Base-by-base conservation (phyloP, 2,113 vertebrate genomes). In the Fulica atra region DNA sequence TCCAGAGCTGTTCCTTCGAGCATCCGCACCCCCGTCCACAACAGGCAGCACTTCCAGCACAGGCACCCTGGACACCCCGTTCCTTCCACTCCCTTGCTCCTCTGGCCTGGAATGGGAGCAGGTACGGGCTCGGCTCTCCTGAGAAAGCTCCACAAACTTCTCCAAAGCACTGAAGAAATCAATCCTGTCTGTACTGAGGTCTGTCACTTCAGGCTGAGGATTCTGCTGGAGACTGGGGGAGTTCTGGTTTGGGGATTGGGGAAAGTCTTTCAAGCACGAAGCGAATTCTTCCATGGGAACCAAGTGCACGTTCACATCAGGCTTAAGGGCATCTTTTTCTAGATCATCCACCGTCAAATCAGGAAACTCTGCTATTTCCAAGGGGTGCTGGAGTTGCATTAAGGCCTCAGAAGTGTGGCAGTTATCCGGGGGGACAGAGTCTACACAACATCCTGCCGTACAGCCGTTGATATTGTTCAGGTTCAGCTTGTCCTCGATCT, bases 111-210 rank as follows among this genome's bases (percentile, higher is more conserved):
- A 98, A 54, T 98, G 97, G 59, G 98, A 98, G 76, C 97, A 98
- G 10, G 97, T 96, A 33, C 96, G 95, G 0, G 98, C 85, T 8
- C 97, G 96, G 60, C 98, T 98, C 87, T 99, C 99, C 93, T 99
- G 99, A 48, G 99, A 98, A 84, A 99, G 97, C 68, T 99, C 99
- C 94, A 99, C 98, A 9, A 99, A 99, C 93, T 99, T 99, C 78
- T 99, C 99, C 59, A 99, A 97, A 91, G 99, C 99, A 1, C 99
- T 99, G 96, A 99, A 98, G 97, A 99, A 99, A 96, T 99, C 98
- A 33, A 99, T 99, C 95, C 99, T 98, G 96, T 99, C 99, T 1
- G 98, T 87, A 86, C 98, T 98, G 92, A 98, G 98, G 86, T 96
- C 98, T 20, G 98, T 96, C 29, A 96, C 98, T 20, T 96, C 70